Base-by-base conservation (phyloP, 2,797 vertebrate genomes). In the Atherinosoma microstoma region DNA sequence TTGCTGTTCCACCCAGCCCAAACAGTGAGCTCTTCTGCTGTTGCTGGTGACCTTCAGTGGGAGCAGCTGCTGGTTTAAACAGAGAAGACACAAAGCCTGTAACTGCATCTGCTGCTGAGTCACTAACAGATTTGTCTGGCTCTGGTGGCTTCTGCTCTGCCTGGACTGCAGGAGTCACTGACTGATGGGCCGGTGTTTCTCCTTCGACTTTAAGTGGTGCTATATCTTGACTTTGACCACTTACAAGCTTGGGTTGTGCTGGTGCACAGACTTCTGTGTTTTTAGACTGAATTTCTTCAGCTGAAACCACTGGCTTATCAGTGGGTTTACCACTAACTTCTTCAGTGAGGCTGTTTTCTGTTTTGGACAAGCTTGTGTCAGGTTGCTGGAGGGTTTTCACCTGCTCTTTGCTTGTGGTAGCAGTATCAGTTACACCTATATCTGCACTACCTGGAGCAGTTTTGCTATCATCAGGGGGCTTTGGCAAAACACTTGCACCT, bases 21-120 rank as follows among this genome's bases (percentile, higher is more conserved):
- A 96, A 96, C 71, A 95, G 84, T 2, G 93, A 93, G 56, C 66
- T 95, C 70, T 92, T 97, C 78, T 95, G 95, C 64, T 95, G 94
- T 84, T 95, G 88, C 36, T 87, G 94, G 57, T 89, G 64, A 70
- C 59, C 73, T 76, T 84, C 82, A 58, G 91, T 58, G 63, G 94
- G 83, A 76, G 61, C 30, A 78, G 79, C 36, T 67, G 85, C 51
- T 73, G 88, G 87, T 80, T 93, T 94, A 75, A 95, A 94, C 67
- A 94, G 84, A 3, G 93, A 83, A 57, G 94, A 96, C 93, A 98
- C 91, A 75, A 98, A 96, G 29, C 95, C 96, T 83, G 96, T 95
- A 85, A 99, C 93, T 75, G 94, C 92, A 87, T 97, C 96, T 83
- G 94, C 90, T 67, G 97, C 94, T 67, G 95, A 94, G 70, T 95